Evolutionary conservation across 92 coral and sea anemone genomes (phyloP), one percentile per base, ranked within the genome.

Genomic region (Phenganax stokvisi): DNA sequence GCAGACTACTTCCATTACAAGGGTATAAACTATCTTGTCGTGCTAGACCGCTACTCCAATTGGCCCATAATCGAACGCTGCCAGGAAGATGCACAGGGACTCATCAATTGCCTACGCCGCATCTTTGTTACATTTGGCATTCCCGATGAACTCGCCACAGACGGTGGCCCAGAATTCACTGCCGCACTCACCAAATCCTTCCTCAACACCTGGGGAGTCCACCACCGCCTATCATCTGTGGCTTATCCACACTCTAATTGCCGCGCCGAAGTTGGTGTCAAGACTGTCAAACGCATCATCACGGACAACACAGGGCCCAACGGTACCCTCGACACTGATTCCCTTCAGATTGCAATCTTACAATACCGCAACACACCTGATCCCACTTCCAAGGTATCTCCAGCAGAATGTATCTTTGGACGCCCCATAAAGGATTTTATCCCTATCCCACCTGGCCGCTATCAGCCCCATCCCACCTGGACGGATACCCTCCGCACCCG

Each of bases 61-160:
- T 87, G 89, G 89, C 93, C 90, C 58, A 83, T 87, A 5, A 53
- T 86, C 1, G 88, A 89, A 65, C 56, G 56, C 37, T 89, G 86
- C 76, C 51, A 27, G 9, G 88, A 80, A 54, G 89, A 86, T 12
- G 85, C 87, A 6, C 70, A 67, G 51, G 90, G 89, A 16, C 81
- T 90, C 53, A 85, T 80, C 54, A 66, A 82, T 70, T 85, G 90
- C 84, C 47, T 87, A 5, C 64, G 76, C 0, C 80, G 57, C 30
- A 76, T 76, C 2, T 84, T 87, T 37, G 74, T 77, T 52, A 89
- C 90, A 28, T 87, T 74, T 57, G 89, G 90, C 75, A 87, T 87
- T 77, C 87, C 87, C 6, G 90, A 82, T 7, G 81, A 89, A 71
- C 20, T 75, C 9, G 70, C 70, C 5, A n/a, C 70, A 9, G 37